A percentile compares a stretch with the other conserved stretches of the same genome.
Conservation (phyloP, 2,888 invertebrate genomes). For the Crioceris asparagi region DNA sequence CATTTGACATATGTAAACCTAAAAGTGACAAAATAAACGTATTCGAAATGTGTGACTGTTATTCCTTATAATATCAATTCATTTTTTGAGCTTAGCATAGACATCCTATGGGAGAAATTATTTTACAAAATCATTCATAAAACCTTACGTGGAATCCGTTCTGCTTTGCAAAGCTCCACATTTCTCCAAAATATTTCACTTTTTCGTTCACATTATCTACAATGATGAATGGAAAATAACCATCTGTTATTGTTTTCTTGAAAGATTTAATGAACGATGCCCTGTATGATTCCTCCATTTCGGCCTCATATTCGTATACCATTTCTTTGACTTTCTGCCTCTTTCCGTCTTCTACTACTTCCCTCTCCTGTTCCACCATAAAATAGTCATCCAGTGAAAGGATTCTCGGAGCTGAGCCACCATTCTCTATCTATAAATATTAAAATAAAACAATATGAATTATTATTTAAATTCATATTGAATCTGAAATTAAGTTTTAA, state of each 20-base stretch:
- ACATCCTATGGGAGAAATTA: too few relatives aligned
- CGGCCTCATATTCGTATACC: conserved; percentile 82
- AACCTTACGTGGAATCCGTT: conserved; percentile 75
- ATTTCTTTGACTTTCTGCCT: conserved; percentile 57
- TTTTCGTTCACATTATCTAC: conserved; percentile 85
- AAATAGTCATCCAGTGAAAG: conserved; percentile 94
- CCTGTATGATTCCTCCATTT: conserved; percentile 72
- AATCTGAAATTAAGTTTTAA: background rate
- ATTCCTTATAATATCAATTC: too few relatives aligned
- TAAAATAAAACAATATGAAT: background rate
- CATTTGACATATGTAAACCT: conserved; percentile 89
- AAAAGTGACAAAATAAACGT: too few relatives aligned
- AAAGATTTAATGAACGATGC: conserved; percentile 78
- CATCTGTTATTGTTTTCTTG: conserved; percentile 81
- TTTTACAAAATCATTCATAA: too few relatives aligned
- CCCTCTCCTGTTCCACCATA: conserved; percentile 74
- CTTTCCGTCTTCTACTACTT: conserved; percentile 61
- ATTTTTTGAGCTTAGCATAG: too few relatives aligned
- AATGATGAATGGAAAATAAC: conserved; percentile 86
- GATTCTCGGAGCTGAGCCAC: conserved; percentile 82
- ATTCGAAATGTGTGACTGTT: too few relatives aligned
- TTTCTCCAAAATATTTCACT: conserved; percentile 70
- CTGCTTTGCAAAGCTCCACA: conserved; percentile 78
- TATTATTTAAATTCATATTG: background rate
- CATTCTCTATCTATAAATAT: conserved; percentile 53